Conservation (phyloP, 1,140 invertebrate genomes). For the Eciton burchellii region DNA sequence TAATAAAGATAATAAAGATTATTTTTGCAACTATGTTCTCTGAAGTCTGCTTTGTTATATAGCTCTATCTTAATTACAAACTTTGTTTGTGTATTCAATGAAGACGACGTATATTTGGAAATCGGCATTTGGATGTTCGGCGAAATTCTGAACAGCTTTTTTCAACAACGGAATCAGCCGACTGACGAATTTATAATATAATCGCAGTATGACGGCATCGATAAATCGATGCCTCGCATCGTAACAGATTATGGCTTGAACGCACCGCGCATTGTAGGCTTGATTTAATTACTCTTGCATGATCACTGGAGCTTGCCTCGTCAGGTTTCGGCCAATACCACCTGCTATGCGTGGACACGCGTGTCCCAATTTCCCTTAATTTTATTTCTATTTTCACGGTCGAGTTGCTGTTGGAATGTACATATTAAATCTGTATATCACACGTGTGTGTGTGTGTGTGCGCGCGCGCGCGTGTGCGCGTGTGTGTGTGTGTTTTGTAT, state of each 20-base stretch:
- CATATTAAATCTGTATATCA: too few species aligned
- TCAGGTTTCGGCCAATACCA: slow-evolving; percentile 45
- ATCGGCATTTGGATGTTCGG: too few species aligned
- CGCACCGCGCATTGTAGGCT: slow-evolving; percentile 41
- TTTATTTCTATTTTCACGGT: slow-evolving; percentile 68
- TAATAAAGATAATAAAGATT: too few species aligned
- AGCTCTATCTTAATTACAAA: slow-evolving; percentile 2
- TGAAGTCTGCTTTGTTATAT: too few species aligned
- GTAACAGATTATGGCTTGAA: slow-evolving; percentile 57
- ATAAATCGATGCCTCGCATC: slow-evolving; percentile 61
- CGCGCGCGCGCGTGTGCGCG: too few species aligned
- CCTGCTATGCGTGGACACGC: slow-evolving; percentile 32
- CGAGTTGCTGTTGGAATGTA: slow-evolving; percentile 58
- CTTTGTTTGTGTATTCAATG: not conserved
- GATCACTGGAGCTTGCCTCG: slow-evolving; percentile 43
- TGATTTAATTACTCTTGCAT: slow-evolving; percentile 66
- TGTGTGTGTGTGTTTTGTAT: too few species aligned
- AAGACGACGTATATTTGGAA: not conserved
- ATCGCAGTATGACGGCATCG: slow-evolving; percentile 17
- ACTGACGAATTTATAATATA: slow-evolving; percentile 40
- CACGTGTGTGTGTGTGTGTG: too few species aligned
- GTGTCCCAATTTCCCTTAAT: slow-evolving; percentile 36
- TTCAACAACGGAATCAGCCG: slow-evolving; percentile 18
- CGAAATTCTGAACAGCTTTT: slow-evolving; percentile 27
- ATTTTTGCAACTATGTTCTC: too few species aligned